Evolutionary conservation across 2,113 vertebrate genomes (phyloP).

Genomic region (Dasypus novemcinctus): DNA sequence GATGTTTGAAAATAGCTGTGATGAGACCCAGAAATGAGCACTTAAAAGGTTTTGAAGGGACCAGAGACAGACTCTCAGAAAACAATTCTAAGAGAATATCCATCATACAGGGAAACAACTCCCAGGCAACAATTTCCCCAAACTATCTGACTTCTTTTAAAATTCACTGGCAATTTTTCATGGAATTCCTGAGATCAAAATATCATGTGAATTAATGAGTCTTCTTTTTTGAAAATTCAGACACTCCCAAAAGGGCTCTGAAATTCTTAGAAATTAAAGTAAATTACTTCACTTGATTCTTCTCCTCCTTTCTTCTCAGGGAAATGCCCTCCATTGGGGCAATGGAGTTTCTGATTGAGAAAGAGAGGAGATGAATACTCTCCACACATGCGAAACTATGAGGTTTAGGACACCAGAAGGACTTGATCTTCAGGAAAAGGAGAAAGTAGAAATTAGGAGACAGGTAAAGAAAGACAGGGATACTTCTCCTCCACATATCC

Average conservation of each 20-base stretch:
- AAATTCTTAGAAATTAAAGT: background rate
- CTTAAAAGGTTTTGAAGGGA: constrained; percentile 42
- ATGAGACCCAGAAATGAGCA: constrained; percentile 62
- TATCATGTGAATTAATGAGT: background rate
- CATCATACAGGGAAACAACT: background rate
- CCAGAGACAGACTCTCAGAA: background rate
- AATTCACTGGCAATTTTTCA: background rate
- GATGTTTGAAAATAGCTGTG: constrained; percentile 49
- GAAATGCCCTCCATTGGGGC: background rate
- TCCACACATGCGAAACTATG: background rate
- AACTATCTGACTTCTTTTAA: background rate
- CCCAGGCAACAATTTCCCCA: background rate
- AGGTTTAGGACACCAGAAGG: background rate
- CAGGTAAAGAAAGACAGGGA: background rate
- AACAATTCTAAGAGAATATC: background rate
- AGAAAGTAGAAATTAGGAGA: background rate
- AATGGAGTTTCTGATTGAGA: background rate
- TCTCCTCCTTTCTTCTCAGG: background rate
- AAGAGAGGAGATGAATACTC: background rate
- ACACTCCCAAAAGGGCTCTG: background rate
- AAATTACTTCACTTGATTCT: constrained; percentile 3
- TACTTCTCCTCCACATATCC: background rate
- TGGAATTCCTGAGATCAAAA: background rate
- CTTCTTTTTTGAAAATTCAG: constrained; percentile 18
- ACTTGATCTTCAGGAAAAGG: background rate